Base-by-base conservation (phyloP, 2,797 vertebrate genomes). In the Oreochromis mossambicus region DNA sequence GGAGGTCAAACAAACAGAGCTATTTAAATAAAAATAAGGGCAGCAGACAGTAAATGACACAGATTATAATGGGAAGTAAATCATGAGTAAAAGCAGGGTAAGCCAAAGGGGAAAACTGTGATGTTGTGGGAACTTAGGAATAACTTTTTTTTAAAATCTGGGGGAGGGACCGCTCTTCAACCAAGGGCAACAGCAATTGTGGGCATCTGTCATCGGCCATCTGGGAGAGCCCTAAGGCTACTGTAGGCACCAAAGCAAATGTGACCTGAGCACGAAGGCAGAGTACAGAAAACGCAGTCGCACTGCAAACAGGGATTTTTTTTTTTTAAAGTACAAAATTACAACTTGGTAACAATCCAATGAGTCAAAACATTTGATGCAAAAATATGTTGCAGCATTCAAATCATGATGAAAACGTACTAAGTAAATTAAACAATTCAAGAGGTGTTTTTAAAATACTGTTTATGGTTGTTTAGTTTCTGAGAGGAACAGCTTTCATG, bases 161-260 rank as follows among this genome's bases (percentile, higher is more conserved):
- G 75, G 89, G 91, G 83, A 83, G 73, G 51, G 77, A 84, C 83
- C 68, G 80, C 78, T 78, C 83, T 91, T 82, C 76, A 88, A 93
- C 92, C 92, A 94, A 94, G 94, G 95, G 92, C 94, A 94, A 91
- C 84, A 87, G 76, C 88, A 91, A 93, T 84, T 89, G 91, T 92
- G 92, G 91, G 93, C 94, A 95, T 95, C 95, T 95, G 95, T 94
- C 92, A 92, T 61, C 21, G 41, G 90, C 93, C 94, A 95, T 95
- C 94, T 95, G 94, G 94, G 93, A 87, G 84, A 54, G 80, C 87
- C 94, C 81, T 81, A 19, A 81, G 91, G 93, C 91, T 83, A 80
- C 88, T 81, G 78, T 78, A 80, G 84, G 83, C 85, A 92, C 83
- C 75, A 86, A 90, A 92, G 90, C 87, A 90, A 95, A 94, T 90